A percentile compares a stretch with the other conserved stretches of the same genome.
Evolutionary conservation across 2,888 invertebrate genomes (phyloP).

Genomic region (Trilocha varians): DNA sequence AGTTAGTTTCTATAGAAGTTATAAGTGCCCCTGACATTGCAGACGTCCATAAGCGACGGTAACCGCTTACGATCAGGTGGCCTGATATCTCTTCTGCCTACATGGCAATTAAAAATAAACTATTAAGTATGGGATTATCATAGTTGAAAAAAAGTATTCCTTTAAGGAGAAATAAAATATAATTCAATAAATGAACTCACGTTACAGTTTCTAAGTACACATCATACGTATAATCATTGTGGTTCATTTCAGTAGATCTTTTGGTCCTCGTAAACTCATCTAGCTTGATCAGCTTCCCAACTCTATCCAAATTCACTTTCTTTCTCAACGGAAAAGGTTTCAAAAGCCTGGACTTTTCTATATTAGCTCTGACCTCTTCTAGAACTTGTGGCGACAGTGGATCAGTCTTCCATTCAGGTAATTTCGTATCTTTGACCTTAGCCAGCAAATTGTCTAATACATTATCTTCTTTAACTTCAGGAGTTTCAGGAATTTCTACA

Average conservation of each 20-base stretch:
- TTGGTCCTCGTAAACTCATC: constrained; percentile 35
- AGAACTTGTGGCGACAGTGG: constrained; percentile 34
- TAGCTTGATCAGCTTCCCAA: constrained; percentile 43
- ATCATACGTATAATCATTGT: constrained; percentile 20
- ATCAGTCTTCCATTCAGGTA: constrained; percentile 45
- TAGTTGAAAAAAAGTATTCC: no score
- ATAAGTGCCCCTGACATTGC: no score
- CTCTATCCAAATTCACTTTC: constrained; percentile 45
- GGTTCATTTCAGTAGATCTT: constrained; percentile 16
- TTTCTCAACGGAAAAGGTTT: constrained; percentile 40
- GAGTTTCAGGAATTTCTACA: constrained; percentile 19
- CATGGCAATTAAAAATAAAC: not conserved
- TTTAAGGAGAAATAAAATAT: no score
- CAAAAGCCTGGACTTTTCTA: constrained; percentile 32
- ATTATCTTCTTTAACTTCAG: constrained; percentile 14
- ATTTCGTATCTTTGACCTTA: constrained; percentile 10
- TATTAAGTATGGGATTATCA: no score
- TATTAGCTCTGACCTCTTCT: constrained; percentile 47
- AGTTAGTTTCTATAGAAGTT: no score
- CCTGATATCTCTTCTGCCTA: no score
- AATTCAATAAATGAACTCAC: constrained; percentile 33
- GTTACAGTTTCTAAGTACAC: constrained; percentile 39
- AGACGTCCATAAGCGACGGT: no score
- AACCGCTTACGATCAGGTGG: no score
- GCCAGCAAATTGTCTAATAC: constrained; percentile 4